phyloP scores from a whole-genome alignment of 1,140 invertebrate species.

The Drosophila truncata region DNA sequence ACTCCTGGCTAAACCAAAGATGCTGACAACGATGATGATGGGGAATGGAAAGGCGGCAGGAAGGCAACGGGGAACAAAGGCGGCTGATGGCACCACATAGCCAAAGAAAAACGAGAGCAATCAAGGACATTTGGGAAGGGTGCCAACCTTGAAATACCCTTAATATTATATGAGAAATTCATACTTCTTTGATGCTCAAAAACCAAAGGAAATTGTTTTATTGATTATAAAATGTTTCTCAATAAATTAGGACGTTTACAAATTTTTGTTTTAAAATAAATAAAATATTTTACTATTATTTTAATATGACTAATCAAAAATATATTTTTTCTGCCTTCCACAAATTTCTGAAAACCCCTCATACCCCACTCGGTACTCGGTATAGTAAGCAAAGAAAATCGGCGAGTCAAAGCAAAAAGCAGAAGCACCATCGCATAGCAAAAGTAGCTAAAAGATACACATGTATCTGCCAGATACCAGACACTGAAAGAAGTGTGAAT shows the following conservation, averaged over 20 bases:
- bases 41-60: conserved; percentile 9
- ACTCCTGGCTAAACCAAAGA: conserved; percentile 29
- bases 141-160: background rate
- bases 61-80: conserved; percentile 19
- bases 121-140: conserved; percentile 19
- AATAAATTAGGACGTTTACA: background rate
- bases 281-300: too few relatives aligned
- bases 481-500: conserved; percentile 66
- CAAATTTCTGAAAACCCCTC: too few relatives aligned
- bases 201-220: background rate
- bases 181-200: background rate
- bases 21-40: conserved; percentile 44
- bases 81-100: conserved; percentile 31
- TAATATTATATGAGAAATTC: background rate
- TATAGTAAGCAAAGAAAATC: conserved; percentile 25
- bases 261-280: too few relatives aligned
- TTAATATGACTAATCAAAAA: background rate
- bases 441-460: conserved; percentile 57
- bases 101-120: conserved; percentile 50
- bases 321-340: background rate
- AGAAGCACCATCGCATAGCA: conserved; percentile 14
- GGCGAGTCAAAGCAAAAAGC: conserved; percentile 31
- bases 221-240: too few relatives aligned
- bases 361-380: background rate
- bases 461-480: conserved; percentile 59